Evolutionary conservation across 2,113 vertebrate genomes (phyloP).

Genomic region (Oophaga pumilio): DNA sequence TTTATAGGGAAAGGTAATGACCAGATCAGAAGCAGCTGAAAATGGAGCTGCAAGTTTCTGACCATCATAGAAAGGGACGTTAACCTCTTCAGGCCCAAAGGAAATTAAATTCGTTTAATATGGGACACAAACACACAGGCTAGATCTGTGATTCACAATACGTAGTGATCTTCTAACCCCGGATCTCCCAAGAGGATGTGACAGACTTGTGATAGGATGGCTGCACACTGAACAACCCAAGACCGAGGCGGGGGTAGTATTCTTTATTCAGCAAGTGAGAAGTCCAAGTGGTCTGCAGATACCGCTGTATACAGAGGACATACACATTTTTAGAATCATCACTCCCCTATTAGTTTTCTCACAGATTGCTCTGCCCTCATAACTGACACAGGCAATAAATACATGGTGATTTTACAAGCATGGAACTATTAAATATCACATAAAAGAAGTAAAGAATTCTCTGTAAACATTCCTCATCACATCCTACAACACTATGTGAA

Average conservation of each 20-base stretch:
- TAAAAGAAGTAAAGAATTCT: not conserved
- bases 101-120: no score
- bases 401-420: not conserved
- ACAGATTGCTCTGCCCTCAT: no score
- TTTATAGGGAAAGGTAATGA: no score
- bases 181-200: no score
- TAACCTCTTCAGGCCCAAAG: no score
- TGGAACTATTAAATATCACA: conserved; percentile 6
- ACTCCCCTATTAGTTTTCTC: not conserved
- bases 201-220: not conserved
- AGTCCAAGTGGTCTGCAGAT: not conserved
- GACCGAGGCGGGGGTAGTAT: not conserved
- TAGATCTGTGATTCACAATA: no score
- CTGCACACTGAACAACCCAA: not conserved
- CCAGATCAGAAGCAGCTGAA: no score
- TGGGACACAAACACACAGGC: no score
- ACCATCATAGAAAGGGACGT: no score
- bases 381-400: not conserved
- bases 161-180: no score
- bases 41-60: no score
- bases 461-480: no score
- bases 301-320: not conserved
- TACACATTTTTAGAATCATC: not conserved
- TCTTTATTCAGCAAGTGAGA: conserved; percentile 25
- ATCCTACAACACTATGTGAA: not conserved